Evolutionary conservation across 2,888 invertebrate species (phyloP).

Genomic region (Idaea aversata): DNA sequence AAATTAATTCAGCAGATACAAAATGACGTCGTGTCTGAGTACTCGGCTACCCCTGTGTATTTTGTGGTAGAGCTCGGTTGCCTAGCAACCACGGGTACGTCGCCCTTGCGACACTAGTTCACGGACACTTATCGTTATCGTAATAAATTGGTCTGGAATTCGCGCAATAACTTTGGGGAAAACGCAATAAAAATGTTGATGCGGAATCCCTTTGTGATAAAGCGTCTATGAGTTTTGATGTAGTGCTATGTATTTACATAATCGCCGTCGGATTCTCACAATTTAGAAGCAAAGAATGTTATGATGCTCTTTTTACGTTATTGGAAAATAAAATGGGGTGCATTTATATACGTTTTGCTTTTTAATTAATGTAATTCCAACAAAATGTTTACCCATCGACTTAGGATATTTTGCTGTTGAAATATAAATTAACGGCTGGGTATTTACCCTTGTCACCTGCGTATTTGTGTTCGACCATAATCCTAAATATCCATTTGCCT

Average conservation of each 20-base stretch:
- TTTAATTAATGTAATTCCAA: neutral
- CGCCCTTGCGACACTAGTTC: constrained; percentile 67
- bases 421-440: neutral
- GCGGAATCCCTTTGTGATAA: constrained; percentile 40
- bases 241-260: constrained; percentile 30
- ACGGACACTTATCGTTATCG: constrained; percentile 76
- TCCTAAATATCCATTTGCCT: constrained; percentile 1
- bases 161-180: constrained; percentile 62
- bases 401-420: neutral
- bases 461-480: neutral
- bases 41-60: constrained; percentile 19
- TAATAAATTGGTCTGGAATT: constrained; percentile 76
- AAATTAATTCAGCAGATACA: neutral
- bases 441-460: constrained; percentile 1
- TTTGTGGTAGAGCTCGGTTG: constrained; percentile 45
- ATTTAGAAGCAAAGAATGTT: constrained; percentile 15
- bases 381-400: neutral
- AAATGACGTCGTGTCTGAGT: neutral
- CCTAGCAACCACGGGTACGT: constrained; percentile 52
- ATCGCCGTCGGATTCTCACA: constrained; percentile 23
- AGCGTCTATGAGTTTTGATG: constrained; percentile 35
- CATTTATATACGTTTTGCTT: neutral
- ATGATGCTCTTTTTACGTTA: constrained; percentile 14
- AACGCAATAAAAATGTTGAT: constrained; percentile 64
- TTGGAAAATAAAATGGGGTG: constrained; percentile 7